Base-by-base conservation (phyloP, 2,888 invertebrate species). In the Spilosoma lubricipeda region DNA sequence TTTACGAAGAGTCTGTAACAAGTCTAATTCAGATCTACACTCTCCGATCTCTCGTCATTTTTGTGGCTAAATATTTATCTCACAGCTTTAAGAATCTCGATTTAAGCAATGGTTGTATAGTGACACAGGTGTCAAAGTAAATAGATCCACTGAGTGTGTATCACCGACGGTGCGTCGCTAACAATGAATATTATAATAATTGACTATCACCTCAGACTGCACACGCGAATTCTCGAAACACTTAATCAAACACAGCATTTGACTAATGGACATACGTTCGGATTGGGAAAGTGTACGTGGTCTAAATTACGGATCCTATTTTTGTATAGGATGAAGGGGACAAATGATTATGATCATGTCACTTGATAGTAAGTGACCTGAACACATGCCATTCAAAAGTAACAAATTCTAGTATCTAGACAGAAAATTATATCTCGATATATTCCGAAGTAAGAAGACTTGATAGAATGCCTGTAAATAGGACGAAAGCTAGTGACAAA, bases 171-270 rank as follows among this genome's bases (percentile, higher is more conserved):
- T 69, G 82, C 78, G 75, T 77, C 80, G 83, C 77, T 82, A 85
- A 81, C 79, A 84, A 86, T 88, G 83, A 89, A 88, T 91, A 92
- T 91, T 90, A 92, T 90, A 91, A 92, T 95, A 95, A 95, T 95
- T 95, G 95, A 95, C 95, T 93, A 93, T 92, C 90, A 91, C 88
- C 87, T 88, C 90, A 88, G 86, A 87, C 89, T 86, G 88, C 87
- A 85, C 86, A 84, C 85, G 77, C 85, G 77, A 82, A 82, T 83
- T 82, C 73, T 71, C 77, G 72, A 78, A 77, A 80, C 76, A 82
- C 81, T 76, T 70, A 75, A 80, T 74, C 70, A 66, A 76, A 80
- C 74, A 78, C 80, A 77, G 82, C 73, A 77, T 68, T 68, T 73
- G 72, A 77, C 79, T 69, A 76, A 74, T 77, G 77, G 80, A 82